A percentile compares a stretch with the other conserved stretches of the same genome.
Evolutionary conservation across 2,113 vertebrate species (phyloP).

Genomic region (Ceyx melanurus): DNA sequence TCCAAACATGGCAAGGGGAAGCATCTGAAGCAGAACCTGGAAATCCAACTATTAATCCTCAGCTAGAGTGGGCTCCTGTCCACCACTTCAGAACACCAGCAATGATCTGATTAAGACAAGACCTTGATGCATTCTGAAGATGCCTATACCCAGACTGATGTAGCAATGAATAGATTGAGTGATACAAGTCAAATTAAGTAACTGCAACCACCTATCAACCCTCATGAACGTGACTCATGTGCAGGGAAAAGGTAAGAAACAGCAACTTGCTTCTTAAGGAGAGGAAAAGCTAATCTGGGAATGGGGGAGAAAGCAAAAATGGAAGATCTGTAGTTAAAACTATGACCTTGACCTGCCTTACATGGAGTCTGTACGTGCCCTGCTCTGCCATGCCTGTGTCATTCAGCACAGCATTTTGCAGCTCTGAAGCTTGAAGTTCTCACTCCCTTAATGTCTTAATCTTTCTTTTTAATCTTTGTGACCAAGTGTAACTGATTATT

Average conservation of each 20-base stretch:
- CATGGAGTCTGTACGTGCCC: not conserved
- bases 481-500: not conserved
- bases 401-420: not conserved
- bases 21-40: not conserved
- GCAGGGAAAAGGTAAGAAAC: conserved; percentile 7
- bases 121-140: not conserved
- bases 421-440: not conserved
- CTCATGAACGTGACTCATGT: not conserved
- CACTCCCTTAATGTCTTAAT: conserved; percentile 5
- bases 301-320: not conserved
- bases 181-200: conserved; percentile 17
- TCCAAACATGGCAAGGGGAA: not conserved
- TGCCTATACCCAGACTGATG: not conserved
- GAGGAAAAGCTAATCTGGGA: not conserved
- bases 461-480: conserved; percentile 6
- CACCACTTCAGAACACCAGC: not conserved
- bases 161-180: conserved; percentile 1
- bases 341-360: not conserved
- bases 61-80: not conserved
- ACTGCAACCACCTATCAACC: not conserved
- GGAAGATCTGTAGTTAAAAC: not conserved
- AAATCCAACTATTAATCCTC: not conserved
- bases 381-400: not conserved
- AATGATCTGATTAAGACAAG: conserved; percentile 9
- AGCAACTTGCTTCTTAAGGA: not conserved